Percentiles rank a stretch among this genome's conserved stretches.
Evolutionary conservation across 1,140 invertebrate genomes (phyloP).

Genomic region (Solenopsis fugax): DNA sequence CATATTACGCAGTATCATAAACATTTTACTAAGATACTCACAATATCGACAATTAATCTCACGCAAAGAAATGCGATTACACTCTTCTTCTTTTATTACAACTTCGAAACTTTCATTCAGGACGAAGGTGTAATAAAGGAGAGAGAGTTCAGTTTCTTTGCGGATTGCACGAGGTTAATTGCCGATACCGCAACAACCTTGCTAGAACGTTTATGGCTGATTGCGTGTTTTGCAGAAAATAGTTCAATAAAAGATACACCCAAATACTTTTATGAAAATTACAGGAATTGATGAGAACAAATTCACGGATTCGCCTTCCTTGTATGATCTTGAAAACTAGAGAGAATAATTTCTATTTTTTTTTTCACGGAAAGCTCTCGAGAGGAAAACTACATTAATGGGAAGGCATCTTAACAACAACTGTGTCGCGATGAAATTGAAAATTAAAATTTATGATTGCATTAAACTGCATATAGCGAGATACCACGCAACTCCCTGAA

Average conservation of each 20-base stretch:
- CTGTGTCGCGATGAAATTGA: constrained; percentile 65
- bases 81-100: not conserved
- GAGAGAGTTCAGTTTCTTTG: not conserved
- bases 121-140: constrained; percentile 4
- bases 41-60: not conserved
- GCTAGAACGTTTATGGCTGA: not conserved
- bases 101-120: not conserved
- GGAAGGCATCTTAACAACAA: not conserved
- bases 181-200: not conserved
- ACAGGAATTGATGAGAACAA: not conserved
- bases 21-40: not conserved
- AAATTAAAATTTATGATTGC: constrained; percentile 78
- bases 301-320: not conserved
- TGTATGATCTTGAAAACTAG: not conserved
- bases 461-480: constrained; percentile 62
- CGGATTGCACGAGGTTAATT: constrained; percentile 1
- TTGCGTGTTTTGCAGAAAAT: not conserved
- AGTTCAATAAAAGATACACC: not conserved
- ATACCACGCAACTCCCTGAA: constrained; percentile 38
- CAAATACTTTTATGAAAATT: not conserved
- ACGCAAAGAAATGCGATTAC: not conserved
- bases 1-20: not conserved
- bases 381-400: not conserved
- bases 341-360: constrained; percentile 3
- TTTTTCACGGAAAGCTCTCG: not conserved